Evolutionary conservation across 2,888 invertebrate genomes (phyloP), one percentile per base, ranked within the genome.

Genomic region (Caenorhabditis plicata): DNA sequence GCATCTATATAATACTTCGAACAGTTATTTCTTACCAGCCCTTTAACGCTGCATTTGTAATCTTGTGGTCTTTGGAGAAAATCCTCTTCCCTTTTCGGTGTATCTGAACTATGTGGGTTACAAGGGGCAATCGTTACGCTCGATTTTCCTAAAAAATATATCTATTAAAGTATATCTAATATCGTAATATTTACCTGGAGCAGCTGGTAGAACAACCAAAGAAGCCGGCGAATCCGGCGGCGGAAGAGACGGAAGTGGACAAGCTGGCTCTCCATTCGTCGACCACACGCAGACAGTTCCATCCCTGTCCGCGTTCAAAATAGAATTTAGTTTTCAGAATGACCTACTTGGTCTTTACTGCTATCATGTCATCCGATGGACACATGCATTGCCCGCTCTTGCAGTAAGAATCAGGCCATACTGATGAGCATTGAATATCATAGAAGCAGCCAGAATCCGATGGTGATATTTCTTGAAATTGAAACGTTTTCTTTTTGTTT

Each of bases 371-470:
- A n/a, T 65, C 65, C 9, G 61, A 66, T 1, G 71, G 71, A 20
- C 72, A 72, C 52, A 68, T 44, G 35, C 72, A 72, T 19, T 46
- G 50, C 4, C 71, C 71, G 36, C 35, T 65, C 23, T 62, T 65
- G 42, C 72, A 72, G 51, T 65, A 69, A 4, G 72, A 57, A 33
- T 68, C 65, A 0, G 72, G 72, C 72, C 72, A 72, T 11, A 72
- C 72, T n/a, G 72, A 53, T 1, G 62, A 42, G 31, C 72, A 72
- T 33, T 72, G 72, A 11, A 64, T 60, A 33, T 70, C 72, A 45
- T 68, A 72, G 61, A 66, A 64, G 40, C 68, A 72, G 13, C 70
- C 68, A 8, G 68, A 66, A 35, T 72, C 72, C 0, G 56, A 55
- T 1, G 70, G 70, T 29, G 70, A 70, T 39, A 70, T 68, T 50